Evolutionary conservation across 1,140 invertebrate species (phyloP).

Genomic region (Conopomorpha cramerella): DNA sequence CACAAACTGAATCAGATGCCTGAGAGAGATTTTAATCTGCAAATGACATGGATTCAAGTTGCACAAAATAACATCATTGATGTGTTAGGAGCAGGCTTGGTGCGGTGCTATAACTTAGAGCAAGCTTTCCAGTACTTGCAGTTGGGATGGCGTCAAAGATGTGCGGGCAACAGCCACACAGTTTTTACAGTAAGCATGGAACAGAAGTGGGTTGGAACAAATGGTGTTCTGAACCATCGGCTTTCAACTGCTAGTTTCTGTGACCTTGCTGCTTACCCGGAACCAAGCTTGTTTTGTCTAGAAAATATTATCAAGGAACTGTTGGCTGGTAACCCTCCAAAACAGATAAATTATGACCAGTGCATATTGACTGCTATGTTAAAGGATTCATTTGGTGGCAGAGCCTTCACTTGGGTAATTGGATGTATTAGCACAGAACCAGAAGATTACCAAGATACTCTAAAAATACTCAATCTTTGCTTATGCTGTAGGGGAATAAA

Average conservation of each 20-base stretch:
- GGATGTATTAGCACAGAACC: constrained; percentile 67
- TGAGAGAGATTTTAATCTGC: constrained; percentile 64
- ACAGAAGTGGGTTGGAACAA: constrained; percentile 67
- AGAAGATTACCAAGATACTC: constrained; percentile 64
- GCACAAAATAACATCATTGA: constrained; percentile 61
- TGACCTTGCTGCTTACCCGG: constrained; percentile 65
- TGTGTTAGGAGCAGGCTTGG: constrained; percentile 60
- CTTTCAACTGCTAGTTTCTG: constrained; percentile 73
- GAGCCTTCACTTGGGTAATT: constrained; percentile 69
- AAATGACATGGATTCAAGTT: constrained; percentile 70
- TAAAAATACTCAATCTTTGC: constrained; percentile 66
- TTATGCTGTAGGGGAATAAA: constrained; percentile 65
- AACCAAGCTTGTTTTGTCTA: constrained; percentile 65
- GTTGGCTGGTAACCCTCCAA: constrained; percentile 60
- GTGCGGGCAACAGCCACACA: constrained; percentile 58
- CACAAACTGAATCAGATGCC: constrained; percentile 64
- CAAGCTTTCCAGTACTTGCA: constrained; percentile 63
- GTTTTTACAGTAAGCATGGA: constrained; percentile 72
- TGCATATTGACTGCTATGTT: constrained; percentile 69
- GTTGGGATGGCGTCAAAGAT: constrained; percentile 41
- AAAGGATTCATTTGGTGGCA: constrained; percentile 70
- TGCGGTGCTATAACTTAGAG: constrained; percentile 56
- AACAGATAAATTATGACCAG: constrained; percentile 65
- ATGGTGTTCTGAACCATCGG: constrained; percentile 60
- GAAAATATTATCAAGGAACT: constrained; percentile 67